phyloP scores from a whole-genome alignment of 2,888 invertebrate species.

The Tridacna crocea region DNA sequence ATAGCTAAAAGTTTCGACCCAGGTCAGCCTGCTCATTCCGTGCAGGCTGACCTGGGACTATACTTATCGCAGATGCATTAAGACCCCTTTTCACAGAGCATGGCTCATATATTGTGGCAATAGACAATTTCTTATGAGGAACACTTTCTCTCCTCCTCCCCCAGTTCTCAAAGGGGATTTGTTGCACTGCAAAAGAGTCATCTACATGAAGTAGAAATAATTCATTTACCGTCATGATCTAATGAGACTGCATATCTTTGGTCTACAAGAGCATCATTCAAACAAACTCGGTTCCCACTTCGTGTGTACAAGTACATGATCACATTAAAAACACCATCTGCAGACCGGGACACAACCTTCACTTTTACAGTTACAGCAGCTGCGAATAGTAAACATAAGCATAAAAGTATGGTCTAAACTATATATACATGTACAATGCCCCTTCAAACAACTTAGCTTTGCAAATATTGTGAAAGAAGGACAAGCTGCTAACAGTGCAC shows the following conservation, averaged over 20 bases:
- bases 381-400: not conserved
- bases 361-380: conserved; percentile 1
- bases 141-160: not conserved
- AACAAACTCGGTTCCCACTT: conserved; percentile 5
- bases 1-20: too few relatives aligned
- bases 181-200: not conserved
- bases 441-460: too few relatives aligned
- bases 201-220: not conserved
- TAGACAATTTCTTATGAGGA: not conserved
- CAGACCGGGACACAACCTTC: not conserved
- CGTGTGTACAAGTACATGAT: conserved; percentile 6
- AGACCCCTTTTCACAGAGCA: too few relatives aligned
- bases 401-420: not conserved
- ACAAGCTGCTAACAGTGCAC: too few relatives aligned
- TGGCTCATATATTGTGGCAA: not conserved
- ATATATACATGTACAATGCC: too few relatives aligned
- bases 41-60: too few relatives aligned
- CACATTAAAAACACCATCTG: conserved; percentile 3
- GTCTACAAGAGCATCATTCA: conserved; percentile 10
- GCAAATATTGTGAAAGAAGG: too few relatives aligned
- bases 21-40: too few relatives aligned
- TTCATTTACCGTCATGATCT: conserved; percentile 6
- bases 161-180: not conserved
- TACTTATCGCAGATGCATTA: too few relatives aligned
- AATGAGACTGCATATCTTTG: conserved; percentile 6